Percentiles rank a stretch among this genome's conserved stretches.
Conservation (phyloP, 2,888 invertebrate genomes). For the Melangyna quadrimaculata region DNA sequence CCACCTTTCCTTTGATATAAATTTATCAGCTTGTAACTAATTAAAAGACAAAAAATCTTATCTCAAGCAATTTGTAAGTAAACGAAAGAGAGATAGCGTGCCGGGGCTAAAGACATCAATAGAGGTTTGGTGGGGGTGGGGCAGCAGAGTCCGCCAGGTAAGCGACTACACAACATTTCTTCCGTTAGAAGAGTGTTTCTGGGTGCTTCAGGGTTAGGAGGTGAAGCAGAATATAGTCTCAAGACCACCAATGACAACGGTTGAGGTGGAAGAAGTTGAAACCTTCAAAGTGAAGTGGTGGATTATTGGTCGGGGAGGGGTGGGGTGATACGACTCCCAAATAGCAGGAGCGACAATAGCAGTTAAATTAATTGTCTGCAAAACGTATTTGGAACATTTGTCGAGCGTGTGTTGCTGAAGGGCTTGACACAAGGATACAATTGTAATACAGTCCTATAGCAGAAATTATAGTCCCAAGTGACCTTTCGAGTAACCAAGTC, state of each 20-base stretch:
- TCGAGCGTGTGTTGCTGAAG: conserved; percentile 45
- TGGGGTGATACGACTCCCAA: background rate
- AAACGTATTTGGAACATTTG: conserved; percentile 53
- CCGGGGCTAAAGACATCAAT: background rate
- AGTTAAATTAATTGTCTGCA: conserved; percentile 63
- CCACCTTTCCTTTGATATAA: conserved; percentile 41
- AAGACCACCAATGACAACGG: conserved; percentile 23
- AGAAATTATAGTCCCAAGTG: conserved; percentile 7
- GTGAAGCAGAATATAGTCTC: conserved; percentile 26
- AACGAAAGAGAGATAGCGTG: conserved; percentile 40
- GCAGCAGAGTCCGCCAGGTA: background rate
- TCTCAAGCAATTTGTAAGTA: conserved; percentile 62
- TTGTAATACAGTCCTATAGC: background rate
- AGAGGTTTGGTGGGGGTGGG: background rate
- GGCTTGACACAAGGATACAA: conserved; percentile 21
- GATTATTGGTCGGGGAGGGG: conserved; percentile 28
- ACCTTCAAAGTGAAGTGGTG: background rate
- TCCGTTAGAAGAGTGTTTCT: conserved; percentile 22
- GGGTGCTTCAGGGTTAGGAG: background rate
- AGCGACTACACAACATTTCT: background rate
- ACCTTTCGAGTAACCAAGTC: conserved; percentile 40
- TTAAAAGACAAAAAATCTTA: conserved; percentile 59
- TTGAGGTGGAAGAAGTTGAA: background rate
- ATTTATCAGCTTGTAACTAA: conserved; percentile 64
- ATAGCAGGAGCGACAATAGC: conserved; percentile 25